phyloP scores from a whole-genome alignment of 2,888 invertebrate genomes.

The Ypsolopha sequella region DNA sequence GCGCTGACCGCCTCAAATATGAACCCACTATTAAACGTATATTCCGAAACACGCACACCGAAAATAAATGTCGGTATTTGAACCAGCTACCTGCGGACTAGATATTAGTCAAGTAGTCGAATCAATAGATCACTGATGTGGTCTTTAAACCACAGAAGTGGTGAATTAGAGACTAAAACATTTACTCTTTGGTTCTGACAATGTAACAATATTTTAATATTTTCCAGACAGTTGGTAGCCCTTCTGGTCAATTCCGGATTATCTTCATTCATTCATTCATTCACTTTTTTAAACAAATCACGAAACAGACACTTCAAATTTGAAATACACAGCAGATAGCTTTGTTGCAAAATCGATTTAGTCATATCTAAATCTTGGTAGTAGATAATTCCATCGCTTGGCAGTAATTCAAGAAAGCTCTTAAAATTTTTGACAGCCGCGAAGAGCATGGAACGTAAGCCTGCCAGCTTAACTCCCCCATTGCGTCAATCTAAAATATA shows the following conservation, averaged over 20 bases:
- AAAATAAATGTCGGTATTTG: too few relatives aligned
- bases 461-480: slow-evolving; percentile 8
- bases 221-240: not conserved
- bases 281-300: slow-evolving; percentile 8
- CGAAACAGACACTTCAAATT: too few relatives aligned
- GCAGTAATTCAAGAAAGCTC: slow-evolving; percentile 53
- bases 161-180: too few relatives aligned
- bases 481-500: not conserved
- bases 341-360: slow-evolving; percentile 23
- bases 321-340: slow-evolving; percentile 6
- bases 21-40: too few relatives aligned
- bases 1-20: too few relatives aligned
- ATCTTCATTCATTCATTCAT: slow-evolving; percentile 8
- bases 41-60: too few relatives aligned
- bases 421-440: slow-evolving; percentile 38
- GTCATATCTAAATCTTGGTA: slow-evolving; percentile 15
- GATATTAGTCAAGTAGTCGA: too few relatives aligned
- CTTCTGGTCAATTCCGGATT: not conserved
- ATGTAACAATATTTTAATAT: slow-evolving; percentile 12
- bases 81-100: too few relatives aligned
- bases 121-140: too few relatives aligned
- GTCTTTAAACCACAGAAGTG: too few relatives aligned
- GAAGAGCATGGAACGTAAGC: slow-evolving; percentile 11
- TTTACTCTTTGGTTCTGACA: too few relatives aligned
- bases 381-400: slow-evolving; percentile 17